Evolutionary conservation across 2,888 invertebrate genomes (phyloP), one percentile per base, ranked within the genome.

Genomic region (Artemia sinica): DNA sequence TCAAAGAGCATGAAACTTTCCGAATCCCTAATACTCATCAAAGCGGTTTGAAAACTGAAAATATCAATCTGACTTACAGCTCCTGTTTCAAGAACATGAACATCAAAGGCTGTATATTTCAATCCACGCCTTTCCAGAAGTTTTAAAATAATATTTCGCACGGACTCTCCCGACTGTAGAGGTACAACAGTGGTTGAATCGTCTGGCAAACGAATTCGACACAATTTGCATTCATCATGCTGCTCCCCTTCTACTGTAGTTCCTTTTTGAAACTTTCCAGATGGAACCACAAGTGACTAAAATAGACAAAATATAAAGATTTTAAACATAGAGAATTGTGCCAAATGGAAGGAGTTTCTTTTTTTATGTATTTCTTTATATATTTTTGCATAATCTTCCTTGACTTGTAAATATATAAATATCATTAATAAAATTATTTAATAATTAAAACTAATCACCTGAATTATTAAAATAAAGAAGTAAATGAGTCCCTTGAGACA

Each of bases 101-200:
- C 91, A 76, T 94, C 93, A 75, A 91, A 91, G 72, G 87, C 85
- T 71, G 84, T 83, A 77, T 89, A 90, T 69, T 81, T 80, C 66
- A 94, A 82, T 72, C 89, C 89, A 72, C 93, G 81, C 76, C 91
- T 86, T 76, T 89, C 89, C 75, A 94, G 83, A 72, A 94, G 81
- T 70, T 89, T 82, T 72, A 86, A 86, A 48, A 95, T 85, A 69
- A 93, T 82, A 72, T 86, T 83, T 71, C 85, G 84, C 70, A 94
- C 86, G 0, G 86, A 85, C 77, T 90, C 87, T 49, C 83, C 81
- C 28, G 85, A 80, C 74, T 86, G 86, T 66, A 90, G 88, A 73
- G 87, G 88, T 71, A 94, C 89, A 73, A 95, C 92, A 1, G 94
- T 92, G 5, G 94, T 92, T 70, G 92, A 91, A 67, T 89, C 89